Percentiles rank a stretch among this genome's conserved stretches.
phyloP scores from a whole-genome alignment of 2,113 vertebrate species.

The Sphaerodactylus townsendi region DNA sequence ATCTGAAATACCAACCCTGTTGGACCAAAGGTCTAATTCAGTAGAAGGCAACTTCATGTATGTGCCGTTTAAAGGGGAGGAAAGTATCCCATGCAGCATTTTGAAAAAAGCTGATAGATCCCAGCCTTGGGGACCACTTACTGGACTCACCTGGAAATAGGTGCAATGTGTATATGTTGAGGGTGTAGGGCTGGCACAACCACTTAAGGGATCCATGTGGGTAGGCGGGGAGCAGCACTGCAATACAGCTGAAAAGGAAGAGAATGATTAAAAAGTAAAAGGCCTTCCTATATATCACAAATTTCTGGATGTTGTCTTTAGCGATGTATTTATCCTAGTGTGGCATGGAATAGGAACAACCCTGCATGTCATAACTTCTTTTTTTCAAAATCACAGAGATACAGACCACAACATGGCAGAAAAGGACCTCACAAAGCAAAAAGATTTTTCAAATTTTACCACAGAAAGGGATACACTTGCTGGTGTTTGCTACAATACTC shows the following conservation, averaged over 20 bases:
- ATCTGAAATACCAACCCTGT: no score
- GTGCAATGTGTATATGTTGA: constrained; percentile 58
- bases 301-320: not conserved
- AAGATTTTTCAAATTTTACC: not conserved
- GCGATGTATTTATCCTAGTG: not conserved
- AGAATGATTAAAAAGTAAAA: not conserved
- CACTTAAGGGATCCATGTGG: constrained; percentile 54
- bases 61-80: not conserved
- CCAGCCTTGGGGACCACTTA: not conserved
- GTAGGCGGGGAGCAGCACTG: constrained; percentile 59
- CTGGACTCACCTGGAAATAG: constrained; percentile 74
- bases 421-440: not conserved
- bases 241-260: constrained; percentile 63
- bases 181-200: constrained; percentile 56
- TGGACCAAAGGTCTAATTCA: no score
- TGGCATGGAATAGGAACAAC: not conserved
- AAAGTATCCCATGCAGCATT: not conserved
- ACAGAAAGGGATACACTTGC: not conserved
- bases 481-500: not conserved
- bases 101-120: not conserved
- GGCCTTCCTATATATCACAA: not conserved
- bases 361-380: no score
- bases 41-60: no score
- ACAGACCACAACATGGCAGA: not conserved
- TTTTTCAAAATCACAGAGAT: not conserved